Base-by-base conservation (phyloP, 2,888 invertebrate species). In the Agonopterix subpropinquella region DNA sequence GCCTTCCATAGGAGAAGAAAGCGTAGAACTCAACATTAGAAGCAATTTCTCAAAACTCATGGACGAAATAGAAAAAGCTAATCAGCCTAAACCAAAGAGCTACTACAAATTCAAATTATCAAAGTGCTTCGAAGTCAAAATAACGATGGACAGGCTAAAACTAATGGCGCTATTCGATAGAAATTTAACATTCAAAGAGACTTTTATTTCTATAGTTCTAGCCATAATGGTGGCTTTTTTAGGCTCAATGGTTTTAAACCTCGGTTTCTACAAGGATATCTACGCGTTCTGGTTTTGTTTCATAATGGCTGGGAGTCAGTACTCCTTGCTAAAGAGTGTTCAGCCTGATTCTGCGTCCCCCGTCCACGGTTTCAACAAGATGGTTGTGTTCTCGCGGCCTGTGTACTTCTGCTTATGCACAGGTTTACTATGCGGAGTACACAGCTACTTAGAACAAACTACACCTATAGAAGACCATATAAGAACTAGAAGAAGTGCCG, bases 281-380 rank as follows among this genome's bases (percentile, higher is more conserved):
- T 95, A 94, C 65, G 96, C 98, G 11, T 96, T 99, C 77, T 90
- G 98, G 70, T 97, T 99, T 80, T 98, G 98, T 84, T 95, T 98
- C 64, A 96, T 98, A n/a, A 97, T 98, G 64, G 99, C 99, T 1
- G 95, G 98, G 11, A 97, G 98, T 68, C 99, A 99, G 80, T 99
- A 99, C 80, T 98, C 98, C 0, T 86, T 99, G 58, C 84, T 98
- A 56, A 99, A 98, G 86, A 98, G 98, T 60, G 99, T 99, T 1
- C 99, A 99, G 72, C 99, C 99, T 0, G 99, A 99, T 80, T 98
- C 99, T 0, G 96, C 99, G 0, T 99, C 99, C 2, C 99, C 99
- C 0, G 98, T 98, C 41, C 99, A 99, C 79, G 98, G 98, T 9
- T 98, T 97, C 72, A 99, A 99, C 77, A 93, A 96, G 65, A 93